Evolutionary conservation across 2,797 vertebrate genomes (phyloP).

Genomic region (Mormyrops boulengeri): DNA sequence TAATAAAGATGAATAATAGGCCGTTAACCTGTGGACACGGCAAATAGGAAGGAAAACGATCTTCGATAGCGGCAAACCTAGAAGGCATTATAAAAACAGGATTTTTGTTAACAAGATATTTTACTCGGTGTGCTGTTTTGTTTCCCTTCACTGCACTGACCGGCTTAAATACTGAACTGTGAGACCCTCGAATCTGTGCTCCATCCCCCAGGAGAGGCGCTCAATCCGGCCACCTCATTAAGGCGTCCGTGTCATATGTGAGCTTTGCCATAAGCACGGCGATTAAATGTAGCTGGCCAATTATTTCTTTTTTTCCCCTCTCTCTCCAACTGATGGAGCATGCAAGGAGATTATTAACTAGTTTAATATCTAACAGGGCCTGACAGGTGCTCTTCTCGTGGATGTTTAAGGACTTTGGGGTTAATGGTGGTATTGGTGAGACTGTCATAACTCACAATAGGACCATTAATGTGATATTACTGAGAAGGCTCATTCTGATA

Average conservation of each 20-base stretch:
- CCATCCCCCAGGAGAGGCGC: conserved; percentile 24
- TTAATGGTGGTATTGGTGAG: conserved; percentile 55
- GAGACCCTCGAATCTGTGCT: background rate
- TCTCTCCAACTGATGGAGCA: conserved; percentile 27
- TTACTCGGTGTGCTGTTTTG: background rate
- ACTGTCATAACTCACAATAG: conserved; percentile 66
- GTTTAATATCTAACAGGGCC: conserved; percentile 56
- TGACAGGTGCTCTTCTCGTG: conserved; percentile 55
- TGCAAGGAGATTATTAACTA: conserved; percentile 52
- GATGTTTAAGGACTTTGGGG: conserved; percentile 53
- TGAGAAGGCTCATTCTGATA: conserved; percentile 46
- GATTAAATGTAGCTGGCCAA: conserved; percentile 38
- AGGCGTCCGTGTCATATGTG: conserved; percentile 42
- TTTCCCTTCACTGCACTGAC: background rate
- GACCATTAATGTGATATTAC: conserved; percentile 62
- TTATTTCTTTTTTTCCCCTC: conserved; percentile 30
- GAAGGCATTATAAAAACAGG: background rate
- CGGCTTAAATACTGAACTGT: background rate
- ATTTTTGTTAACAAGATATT: background rate
- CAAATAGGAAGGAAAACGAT: background rate
- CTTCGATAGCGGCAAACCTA: background rate
- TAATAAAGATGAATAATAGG: background rate
- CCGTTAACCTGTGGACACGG: background rate
- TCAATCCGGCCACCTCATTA: conserved; percentile 59
- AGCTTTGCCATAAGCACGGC: conserved; percentile 20